Conservation (phyloP, 2,797 vertebrate species). For the Sebastes trivittatus region DNA sequence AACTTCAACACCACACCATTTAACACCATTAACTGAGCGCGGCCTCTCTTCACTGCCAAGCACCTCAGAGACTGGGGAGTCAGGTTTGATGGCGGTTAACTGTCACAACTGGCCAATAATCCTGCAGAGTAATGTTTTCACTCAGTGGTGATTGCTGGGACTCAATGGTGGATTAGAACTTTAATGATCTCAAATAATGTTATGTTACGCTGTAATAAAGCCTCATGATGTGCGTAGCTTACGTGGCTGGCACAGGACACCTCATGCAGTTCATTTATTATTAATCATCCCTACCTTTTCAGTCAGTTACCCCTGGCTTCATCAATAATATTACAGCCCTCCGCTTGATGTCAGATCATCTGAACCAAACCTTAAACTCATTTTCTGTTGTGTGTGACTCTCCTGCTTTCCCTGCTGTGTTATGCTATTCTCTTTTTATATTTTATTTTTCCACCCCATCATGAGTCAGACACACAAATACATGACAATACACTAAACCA, state of each 20-base stretch:
- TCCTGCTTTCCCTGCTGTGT: constrained; percentile 1
- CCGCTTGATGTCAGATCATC: constrained; percentile 1
- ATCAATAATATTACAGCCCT: background rate
- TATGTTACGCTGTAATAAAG: background rate
- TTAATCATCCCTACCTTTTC: background rate
- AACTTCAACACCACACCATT: background rate
- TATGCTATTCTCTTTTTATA: constrained; percentile 4
- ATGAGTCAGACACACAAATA: constrained; percentile 14
- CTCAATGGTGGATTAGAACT: background rate
- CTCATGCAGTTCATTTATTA: background rate
- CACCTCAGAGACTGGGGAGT: background rate
- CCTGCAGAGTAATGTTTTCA: background rate
- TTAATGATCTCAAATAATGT: background rate
- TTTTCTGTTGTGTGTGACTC: background rate
- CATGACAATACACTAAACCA: constrained; percentile 3
- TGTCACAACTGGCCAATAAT: background rate
- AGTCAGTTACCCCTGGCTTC: background rate
- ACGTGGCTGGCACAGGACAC: background rate
- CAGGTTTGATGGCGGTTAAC: background rate
- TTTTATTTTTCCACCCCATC: constrained; percentile 9
- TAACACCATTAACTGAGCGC: background rate
- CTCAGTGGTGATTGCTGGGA: background rate
- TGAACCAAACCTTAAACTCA: background rate
- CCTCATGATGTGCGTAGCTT: background rate
- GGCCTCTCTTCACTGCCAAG: background rate